Evolutionary conservation across 2,888 invertebrate genomes (phyloP), one percentile per base, ranked within the genome.

Genomic region (Lycaena phlaeas): DNA sequence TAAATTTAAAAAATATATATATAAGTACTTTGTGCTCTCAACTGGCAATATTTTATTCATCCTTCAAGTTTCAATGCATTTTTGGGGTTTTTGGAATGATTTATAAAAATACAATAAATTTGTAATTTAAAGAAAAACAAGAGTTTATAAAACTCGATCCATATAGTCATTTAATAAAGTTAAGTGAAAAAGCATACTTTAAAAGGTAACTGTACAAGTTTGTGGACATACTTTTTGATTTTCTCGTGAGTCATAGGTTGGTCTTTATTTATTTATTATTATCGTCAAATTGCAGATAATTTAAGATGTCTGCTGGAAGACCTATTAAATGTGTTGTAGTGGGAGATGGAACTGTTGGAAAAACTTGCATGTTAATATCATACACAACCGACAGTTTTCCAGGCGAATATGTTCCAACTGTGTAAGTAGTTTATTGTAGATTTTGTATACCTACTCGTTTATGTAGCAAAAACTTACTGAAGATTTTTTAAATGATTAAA

Each of bases 331-430:
- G 95, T 87, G 95, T 95, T 57, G 94, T 95, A 43, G 95, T 96
- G 53, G 95, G 95, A 52, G 96, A 96, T 84, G 96, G 95, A 59
- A 95, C 95, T 38, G 96, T 96, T 51, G 96, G 96, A 61, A 96
- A 96, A 86, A 96, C 96, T 41, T 96, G 95, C 79, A 93, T 96
- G 92, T 86, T 96, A 71, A 95, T 96, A 84, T 94, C 95, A 26
- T 96, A 96, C 72, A 95, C 95, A 28, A 95, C 95, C 53, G 94
- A 95, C 65, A 93, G 93, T 85, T 96, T 96, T 87, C 96, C 95
- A 41, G 94, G 94, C 50, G 95, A 95, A 91, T 96, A 96, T 88
- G 94, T 95, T 59, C 95, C 95, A 59, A 96, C 96, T 70, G 95
- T 95, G 95, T 95, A 87, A 92, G 93, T 90, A 22, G 29, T 36